phyloP scores from a whole-genome alignment of 2,797 vertebrate genomes.

The Halcyon smyrnensis region DNA sequence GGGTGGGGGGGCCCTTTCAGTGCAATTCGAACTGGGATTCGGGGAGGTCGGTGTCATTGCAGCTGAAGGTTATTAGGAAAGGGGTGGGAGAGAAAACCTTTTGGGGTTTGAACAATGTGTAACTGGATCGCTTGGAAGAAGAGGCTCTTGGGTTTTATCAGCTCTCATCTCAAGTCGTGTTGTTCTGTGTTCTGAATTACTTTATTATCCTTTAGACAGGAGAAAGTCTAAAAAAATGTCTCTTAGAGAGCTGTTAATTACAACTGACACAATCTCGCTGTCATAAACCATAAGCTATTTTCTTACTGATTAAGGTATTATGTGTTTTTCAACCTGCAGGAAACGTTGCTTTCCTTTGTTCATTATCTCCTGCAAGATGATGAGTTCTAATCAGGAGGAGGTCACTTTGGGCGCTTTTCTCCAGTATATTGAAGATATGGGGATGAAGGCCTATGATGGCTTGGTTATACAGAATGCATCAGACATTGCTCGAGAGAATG shows the following conservation, averaged over 20 bases:
- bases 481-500: slow-evolving; percentile 87
- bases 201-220: not conserved
- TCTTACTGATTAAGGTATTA: slow-evolving; percentile 36
- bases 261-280: not conserved
- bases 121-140: not conserved
- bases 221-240: not conserved
- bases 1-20: not conserved
- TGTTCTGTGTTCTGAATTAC: not conserved
- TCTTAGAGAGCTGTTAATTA: not conserved
- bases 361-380: slow-evolving; percentile 90
- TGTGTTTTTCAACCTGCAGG: slow-evolving; percentile 78
- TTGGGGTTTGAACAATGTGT: not conserved
- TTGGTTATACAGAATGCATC: slow-evolving; percentile 94
- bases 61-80: not conserved
- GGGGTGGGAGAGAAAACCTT: not conserved
- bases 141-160: not conserved
- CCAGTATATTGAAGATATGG: slow-evolving; percentile 96
- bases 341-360: slow-evolving; percentile 79
- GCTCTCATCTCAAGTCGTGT: not conserved
- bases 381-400: slow-evolving; percentile 93
- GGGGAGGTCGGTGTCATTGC: not conserved
- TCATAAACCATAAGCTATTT: not conserved
- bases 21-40: not conserved
- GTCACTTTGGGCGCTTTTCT: slow-evolving; percentile 90
- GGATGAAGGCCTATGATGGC: slow-evolving; percentile 93